A percentile compares a stretch with the other conserved stretches of the same genome.
phyloP scores from a whole-genome alignment of 2,888 invertebrate species.

The Rhamnusium bicolor region DNA sequence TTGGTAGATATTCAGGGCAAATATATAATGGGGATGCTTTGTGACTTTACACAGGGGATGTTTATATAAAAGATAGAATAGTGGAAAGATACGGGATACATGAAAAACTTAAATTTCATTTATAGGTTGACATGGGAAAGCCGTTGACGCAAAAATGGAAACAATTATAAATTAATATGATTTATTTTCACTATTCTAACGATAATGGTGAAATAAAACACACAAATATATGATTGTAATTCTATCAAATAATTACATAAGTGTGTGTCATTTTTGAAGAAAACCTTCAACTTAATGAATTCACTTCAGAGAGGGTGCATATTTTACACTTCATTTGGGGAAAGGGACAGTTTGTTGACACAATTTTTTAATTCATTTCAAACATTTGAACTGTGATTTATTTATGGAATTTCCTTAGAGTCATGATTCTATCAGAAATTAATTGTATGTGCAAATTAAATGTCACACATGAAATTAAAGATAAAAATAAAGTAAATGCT shows the following conservation, averaged over 20 bases:
- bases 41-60: constrained; percentile 32
- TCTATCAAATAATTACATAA: background rate
- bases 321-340: background rate
- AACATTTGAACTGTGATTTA: background rate
- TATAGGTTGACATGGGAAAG: constrained; percentile 5
- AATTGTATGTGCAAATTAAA: too few relatives aligned
- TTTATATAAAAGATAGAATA: constrained; percentile 39
- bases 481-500: too few relatives aligned
- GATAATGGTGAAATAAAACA: too few relatives aligned
- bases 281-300: background rate
- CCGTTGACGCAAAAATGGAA: background rate
- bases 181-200: too few relatives aligned
- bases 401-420: background rate
- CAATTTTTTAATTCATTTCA: background rate
- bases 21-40: constrained; percentile 30
- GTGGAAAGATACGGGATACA: constrained; percentile 45
- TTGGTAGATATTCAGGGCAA: constrained; percentile 16
- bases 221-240: too few relatives aligned
- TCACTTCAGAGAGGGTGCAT: background rate
- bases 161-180: background rate
- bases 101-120: constrained; percentile 9
- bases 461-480: too few relatives aligned
- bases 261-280: background rate
- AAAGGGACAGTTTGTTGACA: background rate
- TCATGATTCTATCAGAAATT: too few relatives aligned